phyloP scores from a whole-genome alignment of 2,888 invertebrate genomes.

The Tenthredo livida region DNA sequence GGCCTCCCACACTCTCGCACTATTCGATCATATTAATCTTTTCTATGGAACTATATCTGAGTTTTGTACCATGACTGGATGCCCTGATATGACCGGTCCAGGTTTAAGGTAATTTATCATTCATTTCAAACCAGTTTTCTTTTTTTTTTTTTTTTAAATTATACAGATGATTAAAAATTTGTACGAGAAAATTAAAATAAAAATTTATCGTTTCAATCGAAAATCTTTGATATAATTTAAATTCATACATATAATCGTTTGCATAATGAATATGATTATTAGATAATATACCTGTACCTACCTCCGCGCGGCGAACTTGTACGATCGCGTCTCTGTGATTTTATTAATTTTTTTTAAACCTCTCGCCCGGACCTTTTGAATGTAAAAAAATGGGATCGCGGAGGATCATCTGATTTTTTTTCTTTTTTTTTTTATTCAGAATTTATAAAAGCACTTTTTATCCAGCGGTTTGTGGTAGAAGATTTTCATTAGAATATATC shows the following conservation, averaged over 20 bases:
- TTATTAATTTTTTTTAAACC: neutral
- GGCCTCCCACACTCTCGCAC: conserved; percentile 98
- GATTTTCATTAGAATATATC: neutral
- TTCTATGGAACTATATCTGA: conserved; percentile 99
- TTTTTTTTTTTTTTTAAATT: neutral
- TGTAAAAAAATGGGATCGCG: conserved; percentile 9
- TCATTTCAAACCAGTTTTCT: neutral
- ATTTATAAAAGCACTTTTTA: neutral
- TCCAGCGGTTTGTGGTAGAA: neutral
- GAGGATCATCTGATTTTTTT: neutral
- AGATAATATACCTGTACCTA: neutral
- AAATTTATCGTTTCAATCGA: neutral
- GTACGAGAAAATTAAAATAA: neutral
- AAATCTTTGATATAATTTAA: neutral
- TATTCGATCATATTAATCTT: conserved; percentile 99
- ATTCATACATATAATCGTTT: neutral
- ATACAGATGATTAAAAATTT: neutral
- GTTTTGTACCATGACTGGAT: conserved; percentile 97
- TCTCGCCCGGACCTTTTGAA: neutral
- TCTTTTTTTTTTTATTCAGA: no score
- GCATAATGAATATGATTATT: neutral
- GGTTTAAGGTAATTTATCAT: conserved; percentile 87
- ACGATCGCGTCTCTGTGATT: neutral
- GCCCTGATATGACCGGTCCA: conserved; percentile 98
- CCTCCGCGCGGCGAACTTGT: neutral